phyloP scores from a whole-genome alignment of 23 tunicate species.

The Ascidia mentula region DNA sequence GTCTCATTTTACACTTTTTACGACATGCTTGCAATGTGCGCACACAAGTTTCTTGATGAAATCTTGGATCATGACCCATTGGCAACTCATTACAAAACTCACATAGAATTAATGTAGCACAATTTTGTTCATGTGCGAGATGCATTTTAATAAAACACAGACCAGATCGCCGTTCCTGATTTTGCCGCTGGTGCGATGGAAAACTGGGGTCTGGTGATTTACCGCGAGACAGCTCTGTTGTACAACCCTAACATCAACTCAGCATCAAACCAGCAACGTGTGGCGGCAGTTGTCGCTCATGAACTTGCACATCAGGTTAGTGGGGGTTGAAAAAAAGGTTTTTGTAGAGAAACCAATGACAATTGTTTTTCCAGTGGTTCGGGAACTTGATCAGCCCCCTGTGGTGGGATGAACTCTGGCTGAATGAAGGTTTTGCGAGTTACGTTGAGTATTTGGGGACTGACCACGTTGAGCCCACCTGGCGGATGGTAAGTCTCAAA shows the following conservation, averaged over 20 bases:
- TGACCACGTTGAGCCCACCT: conserved; percentile 40
- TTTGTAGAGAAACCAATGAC: not conserved
- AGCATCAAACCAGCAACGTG: conserved; percentile 44
- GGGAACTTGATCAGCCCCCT: conserved; percentile 64
- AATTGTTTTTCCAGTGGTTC: conserved; percentile 56
- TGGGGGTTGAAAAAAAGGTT: not conserved
- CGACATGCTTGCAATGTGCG: too few species aligned
- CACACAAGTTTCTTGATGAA: too few species aligned
- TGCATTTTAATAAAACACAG: too few species aligned
- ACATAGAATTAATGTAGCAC: too few species aligned
- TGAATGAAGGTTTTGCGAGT: conserved; percentile 82
- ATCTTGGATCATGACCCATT: too few species aligned
- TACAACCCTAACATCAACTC: conserved; percentile 46
- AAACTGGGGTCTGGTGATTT: conserved; percentile 76
- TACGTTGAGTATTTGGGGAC: conserved; percentile 48
- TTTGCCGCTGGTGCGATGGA: conserved; percentile 80
- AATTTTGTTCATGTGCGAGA: too few species aligned
- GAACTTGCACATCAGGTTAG: conserved; percentile 68
- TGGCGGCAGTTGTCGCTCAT: conserved; percentile 46
- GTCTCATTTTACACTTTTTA: too few species aligned
- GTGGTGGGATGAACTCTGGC: conserved; percentile 92
- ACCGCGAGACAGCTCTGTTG: conserved; percentile 55
- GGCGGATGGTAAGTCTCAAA: conserved; percentile 40
- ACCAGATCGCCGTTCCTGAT: conserved; percentile 73
- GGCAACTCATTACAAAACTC: too few species aligned